A percentile compares a stretch with the other conserved stretches of the same genome.
Evolutionary conservation across 2,888 invertebrate species (phyloP).

Genomic region (Chrysolina haemoptera): DNA sequence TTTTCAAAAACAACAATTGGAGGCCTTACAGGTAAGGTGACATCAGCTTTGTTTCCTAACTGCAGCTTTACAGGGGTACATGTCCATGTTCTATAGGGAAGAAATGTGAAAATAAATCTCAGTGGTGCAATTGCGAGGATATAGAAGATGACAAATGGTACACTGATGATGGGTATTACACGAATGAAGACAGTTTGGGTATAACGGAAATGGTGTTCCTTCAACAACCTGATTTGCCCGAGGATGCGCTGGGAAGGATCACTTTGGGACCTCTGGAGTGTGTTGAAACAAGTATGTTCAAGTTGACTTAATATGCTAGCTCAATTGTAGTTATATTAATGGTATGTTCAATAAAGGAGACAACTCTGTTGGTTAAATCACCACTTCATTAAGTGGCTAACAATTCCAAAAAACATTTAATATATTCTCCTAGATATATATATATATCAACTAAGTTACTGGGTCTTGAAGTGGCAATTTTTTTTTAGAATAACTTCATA

Average conservation of each 20-base stretch:
- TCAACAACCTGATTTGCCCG: constrained; percentile 86
- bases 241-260: constrained; percentile 88
- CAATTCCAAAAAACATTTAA: no score
- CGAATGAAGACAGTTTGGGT: constrained; percentile 85
- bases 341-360: no score
- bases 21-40: constrained; percentile 11
- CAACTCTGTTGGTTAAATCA: no score
- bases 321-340: no score
- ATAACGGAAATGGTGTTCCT: constrained; percentile 93
- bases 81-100: constrained; percentile 84
- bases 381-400: no score
- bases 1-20: constrained; percentile 15
- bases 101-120: constrained; percentile 85
- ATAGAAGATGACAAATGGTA: constrained; percentile 89
- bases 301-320: background rate
- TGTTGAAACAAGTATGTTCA: constrained; percentile 90
- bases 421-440: no score
- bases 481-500: no score
- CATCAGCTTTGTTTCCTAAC: constrained; percentile 49
- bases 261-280: constrained; percentile 93
- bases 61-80: constrained; percentile 74
- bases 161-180: constrained; percentile 90
- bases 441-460: no score
- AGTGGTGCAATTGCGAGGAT: constrained; percentile 91
- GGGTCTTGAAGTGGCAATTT: no score